These are phyloP conservation scores for Julus scandinavius DNA, from an alignment of 2,888 invertebrate genomes.

Conservation along the genomic window DNA sequence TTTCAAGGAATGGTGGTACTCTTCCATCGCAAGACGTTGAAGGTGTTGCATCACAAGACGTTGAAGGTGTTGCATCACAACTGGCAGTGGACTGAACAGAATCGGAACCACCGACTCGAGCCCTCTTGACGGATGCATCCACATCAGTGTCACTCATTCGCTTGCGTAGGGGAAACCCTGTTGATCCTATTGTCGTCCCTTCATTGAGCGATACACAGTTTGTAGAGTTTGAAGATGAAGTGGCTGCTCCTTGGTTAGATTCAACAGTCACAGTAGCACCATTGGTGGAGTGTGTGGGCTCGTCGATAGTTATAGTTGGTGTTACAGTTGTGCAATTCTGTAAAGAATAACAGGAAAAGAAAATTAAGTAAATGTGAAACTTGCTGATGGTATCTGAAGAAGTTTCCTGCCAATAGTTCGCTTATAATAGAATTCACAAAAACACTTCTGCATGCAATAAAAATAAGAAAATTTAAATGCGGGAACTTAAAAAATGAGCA, in stretches of 20 bases:
- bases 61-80: not conserved
- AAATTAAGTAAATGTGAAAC: too few species aligned
- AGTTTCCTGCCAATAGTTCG: too few species aligned
- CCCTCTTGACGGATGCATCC: conserved; percentile 41
- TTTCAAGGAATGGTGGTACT: conserved; percentile 56
- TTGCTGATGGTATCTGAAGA: too few species aligned
- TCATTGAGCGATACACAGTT: not conserved
- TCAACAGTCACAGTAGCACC: not conserved
- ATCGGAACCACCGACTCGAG: not conserved
- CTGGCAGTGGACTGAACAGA: not conserved
- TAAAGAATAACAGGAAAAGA: not conserved
- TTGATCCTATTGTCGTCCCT: not conserved
- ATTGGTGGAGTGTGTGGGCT: not conserved
- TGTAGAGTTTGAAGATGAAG: not conserved
- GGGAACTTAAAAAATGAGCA: too few species aligned
- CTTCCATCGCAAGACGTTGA: conserved; percentile 36
- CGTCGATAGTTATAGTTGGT: not conserved
- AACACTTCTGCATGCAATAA: too few species aligned
- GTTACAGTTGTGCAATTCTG: not conserved
- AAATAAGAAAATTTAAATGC: too few species aligned
- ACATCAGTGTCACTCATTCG: conserved; percentile 49
- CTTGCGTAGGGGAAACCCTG: conserved; percentile 26
- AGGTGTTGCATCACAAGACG: conserved; percentile 10
- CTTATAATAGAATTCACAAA: too few species aligned
- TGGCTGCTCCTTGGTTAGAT: not conserved